Evolutionary conservation across 2,113 vertebrate species (phyloP).

Genomic region (Austrofundulus limnaeus): DNA sequence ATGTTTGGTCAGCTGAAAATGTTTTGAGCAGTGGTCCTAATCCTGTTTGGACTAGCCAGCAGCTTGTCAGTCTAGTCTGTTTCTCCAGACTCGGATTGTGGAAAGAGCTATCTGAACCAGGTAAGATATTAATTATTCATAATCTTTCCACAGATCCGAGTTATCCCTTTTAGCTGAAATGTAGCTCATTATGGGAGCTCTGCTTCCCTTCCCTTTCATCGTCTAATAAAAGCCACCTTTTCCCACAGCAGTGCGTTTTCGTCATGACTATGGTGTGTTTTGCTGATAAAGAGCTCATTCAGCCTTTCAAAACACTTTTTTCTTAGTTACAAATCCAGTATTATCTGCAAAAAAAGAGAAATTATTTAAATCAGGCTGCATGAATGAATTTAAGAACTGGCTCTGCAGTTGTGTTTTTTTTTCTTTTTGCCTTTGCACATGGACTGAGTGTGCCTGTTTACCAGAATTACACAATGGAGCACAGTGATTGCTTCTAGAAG

Average conservation of each 20-base stretch:
- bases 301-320: conserved; percentile 19
- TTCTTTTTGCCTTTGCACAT: neutral
- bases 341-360: conserved; percentile 35
- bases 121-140: too few species aligned
- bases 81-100: too few species aligned
- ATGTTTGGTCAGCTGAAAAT: too few species aligned
- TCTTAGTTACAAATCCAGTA: neutral
- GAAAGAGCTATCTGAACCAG: too few species aligned
- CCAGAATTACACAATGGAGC: conserved; percentile 14
- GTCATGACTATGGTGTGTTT: neutral
- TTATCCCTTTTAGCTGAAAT: too few species aligned
- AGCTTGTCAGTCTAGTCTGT: too few species aligned
- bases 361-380: conserved; percentile 40
- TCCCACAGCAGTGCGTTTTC: neutral
- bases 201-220: neutral
- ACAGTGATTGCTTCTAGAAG: conserved; percentile 17
- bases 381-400: conserved; percentile 17
- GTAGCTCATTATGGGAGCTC: too few species aligned
- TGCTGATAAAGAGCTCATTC: conserved; percentile 5
- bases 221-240: neutral
- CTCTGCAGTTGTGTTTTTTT: neutral
- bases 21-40: too few species aligned
- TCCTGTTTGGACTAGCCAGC: too few species aligned
- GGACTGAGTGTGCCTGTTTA: conserved; percentile 4
- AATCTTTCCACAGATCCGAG: too few species aligned